Evolutionary conservation across 2,888 invertebrate genomes (phyloP).

Genomic region (Tanytarsus gracilentus): DNA sequence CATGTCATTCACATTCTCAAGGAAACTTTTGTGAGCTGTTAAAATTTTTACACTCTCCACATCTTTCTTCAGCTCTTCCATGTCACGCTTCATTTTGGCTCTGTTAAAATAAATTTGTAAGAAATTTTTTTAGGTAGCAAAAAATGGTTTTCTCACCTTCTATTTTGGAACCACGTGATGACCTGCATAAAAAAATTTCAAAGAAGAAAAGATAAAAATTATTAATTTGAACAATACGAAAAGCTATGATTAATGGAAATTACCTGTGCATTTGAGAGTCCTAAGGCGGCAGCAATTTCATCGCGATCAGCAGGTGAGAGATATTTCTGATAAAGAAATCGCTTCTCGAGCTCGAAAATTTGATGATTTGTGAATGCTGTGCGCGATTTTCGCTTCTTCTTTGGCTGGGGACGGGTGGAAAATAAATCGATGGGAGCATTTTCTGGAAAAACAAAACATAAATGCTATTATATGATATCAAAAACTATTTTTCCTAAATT

Average conservation of each 20-base stretch:
- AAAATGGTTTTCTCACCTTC: no score
- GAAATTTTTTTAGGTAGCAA: no score
- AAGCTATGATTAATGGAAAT: constrained; percentile 29
- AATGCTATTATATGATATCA: background rate
- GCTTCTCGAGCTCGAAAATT: constrained; percentile 94
- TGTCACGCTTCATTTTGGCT: constrained; percentile 91
- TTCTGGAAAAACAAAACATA: background rate
- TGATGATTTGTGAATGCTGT: constrained; percentile 99
- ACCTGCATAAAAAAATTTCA: no score
- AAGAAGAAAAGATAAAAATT: constrained; percentile 18
- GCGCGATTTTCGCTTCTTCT: constrained; percentile 94
- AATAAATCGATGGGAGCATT: constrained; percentile 64
- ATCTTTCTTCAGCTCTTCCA: constrained; percentile 95
- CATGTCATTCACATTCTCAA: constrained; percentile 85
- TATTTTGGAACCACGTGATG: constrained; percentile 95
- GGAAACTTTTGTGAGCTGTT: constrained; percentile 78
- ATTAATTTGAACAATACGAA: background rate
- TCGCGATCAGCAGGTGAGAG: constrained; percentile 95
- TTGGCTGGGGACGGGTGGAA: constrained; percentile 84
- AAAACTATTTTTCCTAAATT: background rate
- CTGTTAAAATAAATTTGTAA: no score
- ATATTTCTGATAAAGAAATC: constrained; percentile 97
- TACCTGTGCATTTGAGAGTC: constrained; percentile 88
- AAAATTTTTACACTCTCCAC: constrained; percentile 87
- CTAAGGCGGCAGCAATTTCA: constrained; percentile 91